Percentiles rank a stretch among this genome's conserved stretches.
phyloP scores from a whole-genome alignment of 1,140 invertebrate species.

The Diachasma alloeum region DNA sequence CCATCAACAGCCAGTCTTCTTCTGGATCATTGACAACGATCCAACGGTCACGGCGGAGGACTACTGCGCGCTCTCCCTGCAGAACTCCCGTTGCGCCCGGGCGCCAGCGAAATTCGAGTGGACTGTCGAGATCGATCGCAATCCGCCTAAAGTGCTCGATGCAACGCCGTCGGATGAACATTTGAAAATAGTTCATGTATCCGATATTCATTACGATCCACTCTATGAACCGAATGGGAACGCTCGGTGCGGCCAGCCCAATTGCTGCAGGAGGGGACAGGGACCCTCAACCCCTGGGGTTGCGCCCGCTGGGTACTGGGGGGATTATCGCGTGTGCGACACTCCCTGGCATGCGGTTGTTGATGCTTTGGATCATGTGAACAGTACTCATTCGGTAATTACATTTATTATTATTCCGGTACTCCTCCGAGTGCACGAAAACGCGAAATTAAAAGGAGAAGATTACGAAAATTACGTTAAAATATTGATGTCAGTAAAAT shows the following conservation, averaged over 20 bases:
- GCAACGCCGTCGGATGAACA: constrained; percentile 27
- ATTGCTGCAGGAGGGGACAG: constrained; percentile 79
- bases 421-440: not conserved
- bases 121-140: constrained; percentile 63
- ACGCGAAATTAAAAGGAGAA: not conserved
- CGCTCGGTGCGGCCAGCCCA: constrained; percentile 76
- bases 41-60: constrained; percentile 58
- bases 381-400: constrained; percentile 65
- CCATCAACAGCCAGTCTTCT: constrained; percentile 63
- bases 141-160: constrained; percentile 28
- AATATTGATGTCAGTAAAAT: no score
- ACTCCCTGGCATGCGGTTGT: constrained; percentile 73
- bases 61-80: constrained; percentile 68
- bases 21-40: constrained; percentile 66
- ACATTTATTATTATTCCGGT: not conserved
- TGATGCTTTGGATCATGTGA: constrained; percentile 68
- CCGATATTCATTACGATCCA: constrained; percentile 84
- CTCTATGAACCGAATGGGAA: constrained; percentile 73
- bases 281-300: constrained; percentile 40
- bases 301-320: constrained; percentile 78
- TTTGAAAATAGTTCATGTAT: constrained; percentile 75
- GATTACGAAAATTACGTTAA: not conserved
- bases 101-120: constrained; percentile 63
- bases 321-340: constrained; percentile 80
- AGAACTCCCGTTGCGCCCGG: constrained; percentile 54